Conservation (phyloP, 1,140 invertebrate genomes). For the Meteorus sp. region DNA sequence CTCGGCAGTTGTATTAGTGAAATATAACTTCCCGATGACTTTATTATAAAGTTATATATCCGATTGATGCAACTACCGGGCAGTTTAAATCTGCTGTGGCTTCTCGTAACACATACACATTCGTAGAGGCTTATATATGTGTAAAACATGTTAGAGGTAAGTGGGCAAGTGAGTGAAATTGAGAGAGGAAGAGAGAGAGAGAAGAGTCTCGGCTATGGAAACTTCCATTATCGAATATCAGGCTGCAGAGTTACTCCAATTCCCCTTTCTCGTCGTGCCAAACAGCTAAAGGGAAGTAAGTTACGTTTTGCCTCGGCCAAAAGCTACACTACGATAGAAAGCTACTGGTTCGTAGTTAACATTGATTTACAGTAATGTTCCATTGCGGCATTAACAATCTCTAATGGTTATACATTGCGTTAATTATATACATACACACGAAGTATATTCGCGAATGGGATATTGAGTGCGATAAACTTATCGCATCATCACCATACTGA, state of each 20-base stretch:
- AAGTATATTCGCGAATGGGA: no score
- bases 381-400: slow-evolving; percentile 47
- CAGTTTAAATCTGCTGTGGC: background rate
- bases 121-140: no score
- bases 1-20: background rate
- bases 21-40: background rate
- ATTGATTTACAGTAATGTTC: slow-evolving; percentile 51
- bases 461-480: slow-evolving; percentile 24
- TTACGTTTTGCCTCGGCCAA: slow-evolving; percentile 41
- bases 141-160: no score
- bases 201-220: slow-evolving; percentile 16
- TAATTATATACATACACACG: slow-evolving; percentile 38
- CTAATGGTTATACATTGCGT: slow-evolving; percentile 48
- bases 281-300: slow-evolving; percentile 30
- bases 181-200: background rate
- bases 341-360: slow-evolving; percentile 46
- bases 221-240: slow-evolving; percentile 43
- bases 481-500: slow-evolving; percentile 32
- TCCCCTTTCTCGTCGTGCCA: no score
- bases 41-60: background rate
- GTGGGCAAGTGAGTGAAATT: background rate
- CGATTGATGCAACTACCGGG: background rate
- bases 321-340: slow-evolving; percentile 45
- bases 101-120: background rate
- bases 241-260: slow-evolving; percentile 34